phyloP scores from a whole-genome alignment of 2,797 vertebrate genomes.

The Dicrostonyx torquatus region DNA sequence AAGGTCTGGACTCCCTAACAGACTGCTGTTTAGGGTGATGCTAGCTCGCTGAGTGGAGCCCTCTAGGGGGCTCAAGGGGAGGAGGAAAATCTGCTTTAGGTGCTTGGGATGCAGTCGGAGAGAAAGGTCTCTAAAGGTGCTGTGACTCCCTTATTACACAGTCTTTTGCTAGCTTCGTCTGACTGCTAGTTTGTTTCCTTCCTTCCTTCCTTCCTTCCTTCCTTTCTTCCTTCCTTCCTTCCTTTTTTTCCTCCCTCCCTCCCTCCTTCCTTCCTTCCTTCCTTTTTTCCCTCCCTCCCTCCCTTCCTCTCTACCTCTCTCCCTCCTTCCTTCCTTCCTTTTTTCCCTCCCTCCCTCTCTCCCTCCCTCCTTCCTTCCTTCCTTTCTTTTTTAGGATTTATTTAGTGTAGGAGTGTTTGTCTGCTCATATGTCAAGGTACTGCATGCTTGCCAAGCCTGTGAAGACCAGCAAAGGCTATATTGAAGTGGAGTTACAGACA shows the following conservation, averaged over 20 bases:
- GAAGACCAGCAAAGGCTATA: background rate
- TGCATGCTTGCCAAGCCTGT: too few species aligned
- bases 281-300: too few species aligned
- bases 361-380: too few species aligned
- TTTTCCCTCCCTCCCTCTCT: too few species aligned
- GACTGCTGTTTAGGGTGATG: background rate
- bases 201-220: too few species aligned
- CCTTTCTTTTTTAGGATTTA: background rate
- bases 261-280: too few species aligned
- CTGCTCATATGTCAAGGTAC: too few species aligned
- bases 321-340: too few species aligned
- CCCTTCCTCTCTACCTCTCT: too few species aligned
- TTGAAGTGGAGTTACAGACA: background rate
- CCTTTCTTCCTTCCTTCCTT: too few species aligned
- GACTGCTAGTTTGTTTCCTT: too few species aligned
- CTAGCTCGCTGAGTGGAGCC: background rate
- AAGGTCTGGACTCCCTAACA: background rate
- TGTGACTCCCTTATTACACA: constrained; percentile 52
- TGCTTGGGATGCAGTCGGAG: background rate
- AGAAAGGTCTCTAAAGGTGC: background rate
- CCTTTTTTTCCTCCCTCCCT: too few species aligned
- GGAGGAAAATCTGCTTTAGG: background rate
- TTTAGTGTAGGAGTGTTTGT: background rate
- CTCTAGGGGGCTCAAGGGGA: background rate
- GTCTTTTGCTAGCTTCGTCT: background rate